Evolutionary conservation across 2,113 vertebrate species (phyloP).

Genomic region (Porphyrio hochstetteri): DNA sequence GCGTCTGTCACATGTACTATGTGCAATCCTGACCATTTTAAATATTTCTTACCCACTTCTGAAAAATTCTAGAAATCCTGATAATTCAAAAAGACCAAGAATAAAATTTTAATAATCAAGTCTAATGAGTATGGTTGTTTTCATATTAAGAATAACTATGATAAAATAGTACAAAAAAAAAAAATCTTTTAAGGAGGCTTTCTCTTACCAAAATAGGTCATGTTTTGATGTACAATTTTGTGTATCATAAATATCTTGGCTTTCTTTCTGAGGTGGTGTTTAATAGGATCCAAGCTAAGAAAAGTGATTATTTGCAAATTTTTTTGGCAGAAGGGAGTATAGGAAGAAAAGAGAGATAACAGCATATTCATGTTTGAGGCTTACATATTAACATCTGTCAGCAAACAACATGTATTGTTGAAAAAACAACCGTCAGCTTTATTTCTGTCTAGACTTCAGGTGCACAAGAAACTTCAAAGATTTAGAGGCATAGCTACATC

Average conservation of each 20-base stretch:
- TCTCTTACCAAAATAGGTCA: not conserved
- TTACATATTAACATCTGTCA: not conserved
- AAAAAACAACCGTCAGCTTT: not conserved
- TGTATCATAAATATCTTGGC: not conserved
- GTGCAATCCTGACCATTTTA: not conserved
- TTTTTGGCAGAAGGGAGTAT: not conserved
- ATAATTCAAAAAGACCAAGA: not conserved
- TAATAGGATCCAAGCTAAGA: not conserved
- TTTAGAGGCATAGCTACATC: not conserved
- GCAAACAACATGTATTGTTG: not conserved
- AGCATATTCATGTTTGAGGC: not conserved
- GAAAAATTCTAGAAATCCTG: not conserved
- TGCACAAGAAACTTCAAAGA: not conserved
- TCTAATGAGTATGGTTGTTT: not conserved
- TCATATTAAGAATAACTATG: not conserved
- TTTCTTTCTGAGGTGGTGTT: not conserved
- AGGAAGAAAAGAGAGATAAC: not conserved
- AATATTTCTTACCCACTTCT: not conserved
- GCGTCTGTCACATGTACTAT: not conserved
- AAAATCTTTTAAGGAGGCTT: not conserved
- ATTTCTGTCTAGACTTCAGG: not conserved
- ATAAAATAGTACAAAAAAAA: not conserved
- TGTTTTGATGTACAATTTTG: not conserved
- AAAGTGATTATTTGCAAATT: not conserved
- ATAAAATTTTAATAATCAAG: not conserved